Conservation (phyloP, 1,140 invertebrate genomes). For the Drosophila novamexicana region DNA sequence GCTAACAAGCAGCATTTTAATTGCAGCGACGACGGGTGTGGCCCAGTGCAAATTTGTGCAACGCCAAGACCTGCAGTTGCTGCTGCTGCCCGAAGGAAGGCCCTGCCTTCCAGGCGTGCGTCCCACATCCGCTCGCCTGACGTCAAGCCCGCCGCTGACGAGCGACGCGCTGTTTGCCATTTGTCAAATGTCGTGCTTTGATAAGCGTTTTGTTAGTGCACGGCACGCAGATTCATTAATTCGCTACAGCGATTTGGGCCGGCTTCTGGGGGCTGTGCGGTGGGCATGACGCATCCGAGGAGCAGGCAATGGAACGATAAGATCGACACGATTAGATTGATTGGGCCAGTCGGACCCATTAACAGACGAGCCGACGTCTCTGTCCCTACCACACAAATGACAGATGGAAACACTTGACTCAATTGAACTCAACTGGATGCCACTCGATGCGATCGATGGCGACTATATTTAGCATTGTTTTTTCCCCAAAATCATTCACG, state of each 20-base stretch:
- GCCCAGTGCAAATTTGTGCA: slow-evolving; percentile 7
- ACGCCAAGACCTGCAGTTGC: background rate
- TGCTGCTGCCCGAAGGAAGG: slow-evolving; percentile 6
- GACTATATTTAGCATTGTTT: background rate
- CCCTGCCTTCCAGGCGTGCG: background rate
- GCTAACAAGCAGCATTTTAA: slow-evolving; percentile 61
- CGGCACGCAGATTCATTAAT: slow-evolving; percentile 54
- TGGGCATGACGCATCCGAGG: slow-evolving; percentile 56
- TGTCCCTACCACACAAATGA: background rate
- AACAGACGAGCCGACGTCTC: background rate
- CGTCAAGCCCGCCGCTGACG: slow-evolving; percentile 55
- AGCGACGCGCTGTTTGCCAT: slow-evolving; percentile 48
- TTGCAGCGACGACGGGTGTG: slow-evolving; percentile 21
- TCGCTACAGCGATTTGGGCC: background rate
- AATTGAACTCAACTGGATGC: slow-evolving; percentile 5
- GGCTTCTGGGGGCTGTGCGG: slow-evolving; percentile 8
- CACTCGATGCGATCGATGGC: slow-evolving; percentile 1
- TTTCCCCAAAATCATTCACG: background rate
- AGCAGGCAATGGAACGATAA: slow-evolving; percentile 19
- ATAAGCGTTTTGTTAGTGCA: slow-evolving; percentile 55
- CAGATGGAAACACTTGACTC: slow-evolving; percentile 21
- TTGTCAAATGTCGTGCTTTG: slow-evolving; percentile 45
- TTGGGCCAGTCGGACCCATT: slow-evolving; percentile 3
- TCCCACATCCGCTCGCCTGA: slow-evolving; percentile 35
- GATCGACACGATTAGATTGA: slow-evolving; percentile 40